These are phyloP conservation scores for Anomalospiza imberbis DNA, from an alignment of 2,797 vertebrate species.

Conservation along the genomic window DNA sequence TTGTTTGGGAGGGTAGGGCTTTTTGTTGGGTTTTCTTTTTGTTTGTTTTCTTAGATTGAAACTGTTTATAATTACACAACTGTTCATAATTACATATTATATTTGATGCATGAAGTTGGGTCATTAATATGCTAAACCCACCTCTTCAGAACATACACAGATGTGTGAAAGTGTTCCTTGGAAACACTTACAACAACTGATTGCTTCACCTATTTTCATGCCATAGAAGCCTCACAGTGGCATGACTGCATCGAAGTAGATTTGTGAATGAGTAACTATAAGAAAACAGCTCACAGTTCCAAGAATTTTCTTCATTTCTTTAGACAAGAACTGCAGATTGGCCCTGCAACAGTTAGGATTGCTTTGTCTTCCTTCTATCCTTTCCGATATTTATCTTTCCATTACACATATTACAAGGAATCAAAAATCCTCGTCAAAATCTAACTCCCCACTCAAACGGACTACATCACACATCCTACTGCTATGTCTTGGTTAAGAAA, in stretches of 20 bases:
- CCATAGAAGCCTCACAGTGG: background rate
- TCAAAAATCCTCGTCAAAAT: background rate
- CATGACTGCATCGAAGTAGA: background rate
- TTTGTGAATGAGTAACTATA: background rate
- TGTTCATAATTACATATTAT: background rate
- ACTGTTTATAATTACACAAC: background rate
- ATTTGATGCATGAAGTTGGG: rapidly evolving
- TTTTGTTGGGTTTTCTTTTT: rapidly evolving
- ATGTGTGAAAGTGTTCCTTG: background rate
- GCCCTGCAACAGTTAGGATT: background rate
- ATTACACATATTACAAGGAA: background rate
- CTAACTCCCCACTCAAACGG: background rate
- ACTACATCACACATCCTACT: background rate
- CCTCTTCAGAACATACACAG: background rate
- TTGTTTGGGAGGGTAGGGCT: background rate
- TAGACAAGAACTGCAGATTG: background rate
- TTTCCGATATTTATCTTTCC: background rate
- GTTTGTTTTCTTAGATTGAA: background rate
- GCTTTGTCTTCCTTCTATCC: background rate
- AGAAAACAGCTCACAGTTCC: background rate
- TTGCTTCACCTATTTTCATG: background rate
- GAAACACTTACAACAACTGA: background rate
- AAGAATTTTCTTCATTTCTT: background rate
- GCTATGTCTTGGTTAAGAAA: background rate
- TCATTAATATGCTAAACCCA: background rate